Evolutionary conservation across 2,113 vertebrate genomes (phyloP), one percentile per base, ranked within the genome.

Genomic region (Oncorhynchus gorbuscha): DNA sequence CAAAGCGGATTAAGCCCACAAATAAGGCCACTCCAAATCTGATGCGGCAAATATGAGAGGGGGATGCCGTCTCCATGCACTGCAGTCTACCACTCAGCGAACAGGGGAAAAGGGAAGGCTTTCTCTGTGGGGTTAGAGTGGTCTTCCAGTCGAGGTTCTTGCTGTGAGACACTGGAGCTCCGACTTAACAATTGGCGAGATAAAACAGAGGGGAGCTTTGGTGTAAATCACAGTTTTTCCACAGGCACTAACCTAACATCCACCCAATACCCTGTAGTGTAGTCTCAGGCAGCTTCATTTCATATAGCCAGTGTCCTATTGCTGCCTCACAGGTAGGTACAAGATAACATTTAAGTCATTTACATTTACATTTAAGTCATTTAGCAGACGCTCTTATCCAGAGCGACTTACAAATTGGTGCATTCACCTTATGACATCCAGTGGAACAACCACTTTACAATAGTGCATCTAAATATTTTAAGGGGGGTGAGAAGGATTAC

Each of bases 1-100:
- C 39, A 87, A 90, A 91, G 88, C 80, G 71, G 88, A 91, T 92
- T 91, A 89, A 79, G 85, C 69, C 88, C 81, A 79, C 87, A 91
- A 92, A 92, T 85, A 87, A 83, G 79, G 76, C 78, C 77, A 26
- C 74, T 84, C 65, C 20, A 39, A 82, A 89, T 82, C 88, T 86
- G 87, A 89, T 79, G 72, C 73, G 71, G 72, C 74, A 72, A 80
- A 39, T 64, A 81, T 24, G 75, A 77, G 79, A 84, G 81, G 82
- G 81, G 26, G 11, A 59, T 74, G 72, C 73, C 74, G 84, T 71
- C 81, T 79, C 35, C 24, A 55, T 14, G 1, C 51, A 61, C 1
- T 74, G 72, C 75, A 76, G 84, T 69, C 81, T 81, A 48, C n/a
- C 70, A 48, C 80, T 88, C 61, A 0, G 75, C 61, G 14, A 76